Evolutionary conservation across 2,113 vertebrate genomes (phyloP), one percentile per base, ranked within the genome.

Genomic region (Chinchilla lanigera): DNA sequence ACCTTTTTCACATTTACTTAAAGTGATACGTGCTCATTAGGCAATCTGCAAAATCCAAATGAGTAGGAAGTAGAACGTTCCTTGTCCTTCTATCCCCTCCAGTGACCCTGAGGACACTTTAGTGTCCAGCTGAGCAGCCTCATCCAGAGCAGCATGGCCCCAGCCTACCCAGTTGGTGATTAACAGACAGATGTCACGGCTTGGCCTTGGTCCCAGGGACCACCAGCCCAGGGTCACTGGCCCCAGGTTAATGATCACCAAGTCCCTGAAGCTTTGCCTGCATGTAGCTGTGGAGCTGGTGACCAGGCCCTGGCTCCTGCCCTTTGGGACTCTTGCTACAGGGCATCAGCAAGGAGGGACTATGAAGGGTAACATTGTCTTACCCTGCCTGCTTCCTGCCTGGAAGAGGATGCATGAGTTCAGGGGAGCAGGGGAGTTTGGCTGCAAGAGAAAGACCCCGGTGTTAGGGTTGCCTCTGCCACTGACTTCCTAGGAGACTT

Each of bases 201-300:
- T 92, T 63, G 63, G 77, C 92, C 60, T 92, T 73, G 60, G 87
- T 28, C 93, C 67, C 47, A 56, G 16, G 44, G 90, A 58, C 90
- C 97, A 84, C 77, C 60, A 54, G 61, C 54, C 88, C 47, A 19
- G 75, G 90, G 56, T 94, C 96, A 86, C 77, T 54, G 56, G 54
- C 44, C 87, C n/a, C 56, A 52, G 4, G 75, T 95, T 97, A 97
- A 95, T 89, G 82, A 89, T 95, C 95, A 56, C 89, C 65, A 26
- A 91, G 67, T 26, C 30, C 71, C 71, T 85, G 86, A 8, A 83
- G 89, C 38, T 90, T 82, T 69, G 71, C 22, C 52, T 67, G 38
- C 50, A 44, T 83, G 14, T 0, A 44, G 35, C 52, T 60, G 60
- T 61, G 82, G 54, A 89, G 10, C n/a, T n/a, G 7, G 19, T 26